A percentile compares a stretch with the other conserved stretches of the same genome.
Conservation (phyloP, 2,113 vertebrate genomes). For the Lycaon pictus region DNA sequence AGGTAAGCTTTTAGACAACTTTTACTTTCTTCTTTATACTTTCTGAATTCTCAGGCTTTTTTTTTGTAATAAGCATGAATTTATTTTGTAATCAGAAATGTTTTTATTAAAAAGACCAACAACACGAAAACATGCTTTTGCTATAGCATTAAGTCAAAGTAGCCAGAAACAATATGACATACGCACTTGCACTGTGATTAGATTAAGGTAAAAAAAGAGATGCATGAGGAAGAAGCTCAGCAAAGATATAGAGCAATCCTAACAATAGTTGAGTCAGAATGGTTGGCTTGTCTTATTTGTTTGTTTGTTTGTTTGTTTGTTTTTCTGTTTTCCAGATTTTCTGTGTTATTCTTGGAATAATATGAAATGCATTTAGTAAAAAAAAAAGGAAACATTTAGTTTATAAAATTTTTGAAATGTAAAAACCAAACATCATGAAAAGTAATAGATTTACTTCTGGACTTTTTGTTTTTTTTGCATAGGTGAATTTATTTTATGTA, state of each 20-base stretch:
- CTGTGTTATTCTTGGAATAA: slow-evolving; percentile 12
- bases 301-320: neutral
- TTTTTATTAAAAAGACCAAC: slow-evolving; percentile 35
- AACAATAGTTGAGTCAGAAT: neutral
- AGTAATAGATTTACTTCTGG: slow-evolving; percentile 5
- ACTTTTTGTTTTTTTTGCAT: neutral
- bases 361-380: slow-evolving; percentile 47
- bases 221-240: neutral
- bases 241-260: neutral
- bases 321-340: neutral
- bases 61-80: neutral
- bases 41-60: slow-evolving; percentile 17
- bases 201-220: neutral
- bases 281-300: neutral
- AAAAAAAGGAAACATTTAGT: slow-evolving; percentile 31
- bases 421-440: slow-evolving; percentile 31
- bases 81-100: slow-evolving; percentile 16
- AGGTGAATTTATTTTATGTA: neutral
- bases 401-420: slow-evolving; percentile 36
- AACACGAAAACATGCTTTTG: neutral
- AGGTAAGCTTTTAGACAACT: neutral
- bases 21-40: slow-evolving; percentile 22
- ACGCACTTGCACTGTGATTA: neutral
- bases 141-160: neutral
- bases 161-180: slow-evolving; percentile 37